phyloP scores from a whole-genome alignment of 2,888 invertebrate species.

The Neocrepidodera transversa region DNA sequence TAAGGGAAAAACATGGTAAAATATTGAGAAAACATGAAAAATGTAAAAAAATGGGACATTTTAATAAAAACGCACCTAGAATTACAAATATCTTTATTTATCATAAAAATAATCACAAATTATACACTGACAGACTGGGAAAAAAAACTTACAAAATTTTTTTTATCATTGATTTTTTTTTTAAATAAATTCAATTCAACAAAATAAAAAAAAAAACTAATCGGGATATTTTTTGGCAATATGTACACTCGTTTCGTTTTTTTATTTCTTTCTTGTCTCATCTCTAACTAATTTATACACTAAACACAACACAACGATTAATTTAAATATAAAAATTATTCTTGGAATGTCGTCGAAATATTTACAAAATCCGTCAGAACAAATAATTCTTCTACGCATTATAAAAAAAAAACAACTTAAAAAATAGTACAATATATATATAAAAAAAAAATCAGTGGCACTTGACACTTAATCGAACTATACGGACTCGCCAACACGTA shows the following conservation, averaged over 20 bases:
- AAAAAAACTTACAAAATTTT: too few relatives aligned
- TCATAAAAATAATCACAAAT: constrained; percentile 62
- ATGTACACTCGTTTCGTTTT: constrained; percentile 56
- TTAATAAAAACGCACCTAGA: constrained; percentile 25
- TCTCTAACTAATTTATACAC: constrained; percentile 54
- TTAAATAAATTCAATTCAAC: too few relatives aligned
- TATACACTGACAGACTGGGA: constrained; percentile 59
- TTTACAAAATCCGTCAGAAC: constrained; percentile 38
- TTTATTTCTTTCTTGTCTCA: too few relatives aligned
- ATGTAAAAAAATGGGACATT: too few relatives aligned
- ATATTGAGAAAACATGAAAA: too few relatives aligned
- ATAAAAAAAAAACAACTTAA: constrained; percentile 42
- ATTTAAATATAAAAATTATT: constrained; percentile 54
- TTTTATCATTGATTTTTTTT: constrained; percentile 52
- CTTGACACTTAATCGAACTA: constrained; percentile 41
- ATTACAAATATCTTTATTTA: constrained; percentile 60
- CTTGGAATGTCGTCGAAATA: constrained; percentile 51
- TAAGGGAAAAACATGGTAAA: too few relatives aligned
- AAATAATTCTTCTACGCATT: too few relatives aligned
- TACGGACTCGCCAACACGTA: not conserved
- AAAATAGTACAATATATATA: constrained; percentile 28
- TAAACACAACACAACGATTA: constrained; percentile 59
- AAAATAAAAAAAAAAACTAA: constrained; percentile 58
- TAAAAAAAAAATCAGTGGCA: constrained; percentile 46
- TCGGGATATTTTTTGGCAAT: constrained; percentile 58